Conservation (phyloP, 1,140 invertebrate genomes). For the Dufourea novaeangliae region DNA sequence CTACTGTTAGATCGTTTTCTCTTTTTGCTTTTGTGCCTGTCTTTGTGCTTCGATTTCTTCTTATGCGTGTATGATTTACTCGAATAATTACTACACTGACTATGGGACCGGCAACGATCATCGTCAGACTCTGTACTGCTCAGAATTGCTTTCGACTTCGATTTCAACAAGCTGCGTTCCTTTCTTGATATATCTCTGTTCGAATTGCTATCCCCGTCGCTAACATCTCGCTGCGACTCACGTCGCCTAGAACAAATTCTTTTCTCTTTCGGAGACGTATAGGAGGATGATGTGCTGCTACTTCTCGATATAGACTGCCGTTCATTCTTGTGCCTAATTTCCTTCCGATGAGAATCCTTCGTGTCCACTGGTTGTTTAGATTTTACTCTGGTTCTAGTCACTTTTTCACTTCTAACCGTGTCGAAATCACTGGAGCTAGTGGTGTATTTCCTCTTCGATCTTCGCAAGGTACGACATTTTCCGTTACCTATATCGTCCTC, state of each 20-base stretch:
- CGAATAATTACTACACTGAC: constrained; percentile 59
- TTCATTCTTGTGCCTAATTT: constrained; percentile 33
- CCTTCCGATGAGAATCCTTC: constrained; percentile 20
- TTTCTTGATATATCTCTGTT: constrained; percentile 32
- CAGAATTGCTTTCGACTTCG: constrained; percentile 22
- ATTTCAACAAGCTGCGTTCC: constrained; percentile 22
- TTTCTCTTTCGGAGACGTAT: constrained; percentile 35
- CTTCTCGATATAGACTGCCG: constrained; percentile 57
- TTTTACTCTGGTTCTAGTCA: constrained; percentile 43
- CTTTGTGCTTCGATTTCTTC: constrained; percentile 62
- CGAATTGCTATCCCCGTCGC: constrained; percentile 37
- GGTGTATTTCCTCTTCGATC: constrained; percentile 35
- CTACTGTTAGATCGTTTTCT: constrained; percentile 46
- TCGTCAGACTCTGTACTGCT: constrained; percentile 42
- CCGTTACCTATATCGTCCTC: constrained; percentile 20
- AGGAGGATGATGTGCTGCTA: constrained; percentile 55
- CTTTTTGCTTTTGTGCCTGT: constrained; percentile 56
- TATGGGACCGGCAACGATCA: constrained; percentile 44
- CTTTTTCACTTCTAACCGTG: constrained; percentile 19
- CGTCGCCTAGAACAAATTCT: constrained; percentile 11
- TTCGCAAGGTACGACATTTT: constrained; percentile 33
- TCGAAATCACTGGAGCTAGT: constrained; percentile 26
- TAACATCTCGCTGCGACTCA: constrained; percentile 19
- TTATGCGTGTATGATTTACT: constrained; percentile 45
- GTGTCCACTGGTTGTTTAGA: not conserved